These are phyloP conservation scores for Cynopterus brachyotis DNA, from an alignment of 2,113 vertebrate species.

Conservation along the genomic window DNA sequence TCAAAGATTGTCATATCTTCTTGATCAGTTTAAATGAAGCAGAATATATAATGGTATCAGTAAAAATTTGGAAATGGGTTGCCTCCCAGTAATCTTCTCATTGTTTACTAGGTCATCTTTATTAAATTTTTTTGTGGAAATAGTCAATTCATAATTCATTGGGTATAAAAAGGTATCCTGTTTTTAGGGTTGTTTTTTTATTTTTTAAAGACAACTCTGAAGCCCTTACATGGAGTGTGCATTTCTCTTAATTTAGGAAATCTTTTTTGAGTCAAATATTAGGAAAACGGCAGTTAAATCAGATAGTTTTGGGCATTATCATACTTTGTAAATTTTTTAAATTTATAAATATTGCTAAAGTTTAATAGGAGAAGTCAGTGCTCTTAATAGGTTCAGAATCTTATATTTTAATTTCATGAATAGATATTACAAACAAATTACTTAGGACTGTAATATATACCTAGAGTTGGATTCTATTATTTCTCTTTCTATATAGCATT, in stretches of 20 bases:
- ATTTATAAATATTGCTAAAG: background rate
- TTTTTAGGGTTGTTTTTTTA: background rate
- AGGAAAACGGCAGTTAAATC: background rate
- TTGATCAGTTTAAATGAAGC: slow-evolving; percentile 53
- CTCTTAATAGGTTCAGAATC: background rate
- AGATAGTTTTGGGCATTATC: background rate
- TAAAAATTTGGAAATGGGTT: slow-evolving; percentile 29
- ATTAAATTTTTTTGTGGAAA: slow-evolving; percentile 13
- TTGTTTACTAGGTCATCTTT: slow-evolving; percentile 24
- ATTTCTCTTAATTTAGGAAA: slow-evolving; percentile 34
- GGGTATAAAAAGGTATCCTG: background rate
- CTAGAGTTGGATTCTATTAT: background rate
- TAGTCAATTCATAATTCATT: background rate
- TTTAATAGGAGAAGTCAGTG: slow-evolving; percentile 6
- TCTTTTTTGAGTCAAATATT: background rate
- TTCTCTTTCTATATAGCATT: background rate
- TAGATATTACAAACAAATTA: slow-evolving; percentile 37
- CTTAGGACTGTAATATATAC: background rate
- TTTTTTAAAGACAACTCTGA: background rate
- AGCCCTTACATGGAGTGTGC: background rate
- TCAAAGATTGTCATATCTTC: slow-evolving; percentile 43
- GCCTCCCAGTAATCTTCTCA: background rate
- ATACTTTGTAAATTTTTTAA: background rate
- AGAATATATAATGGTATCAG: background rate
- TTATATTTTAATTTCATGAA: background rate